Evolutionary conservation across 1,140 invertebrate genomes (phyloP).

Genomic region (Paracyclopina nana): DNA sequence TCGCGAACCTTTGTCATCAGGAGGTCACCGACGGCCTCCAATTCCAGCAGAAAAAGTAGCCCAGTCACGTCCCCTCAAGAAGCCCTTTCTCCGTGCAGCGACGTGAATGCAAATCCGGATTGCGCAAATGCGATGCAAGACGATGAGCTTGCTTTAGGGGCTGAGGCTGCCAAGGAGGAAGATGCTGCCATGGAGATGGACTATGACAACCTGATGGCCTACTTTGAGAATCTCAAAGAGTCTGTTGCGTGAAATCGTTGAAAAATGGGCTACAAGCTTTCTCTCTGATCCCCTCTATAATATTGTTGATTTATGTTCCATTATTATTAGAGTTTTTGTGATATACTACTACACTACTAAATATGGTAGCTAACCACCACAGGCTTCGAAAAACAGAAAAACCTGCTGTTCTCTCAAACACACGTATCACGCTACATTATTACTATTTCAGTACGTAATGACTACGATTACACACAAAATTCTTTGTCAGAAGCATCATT

Average conservation of each 20-base stretch:
- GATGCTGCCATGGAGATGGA: constrained; percentile 47
- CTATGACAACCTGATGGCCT: constrained; percentile 89
- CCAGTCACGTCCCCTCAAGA: background rate
- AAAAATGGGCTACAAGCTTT: background rate
- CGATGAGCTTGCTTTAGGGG: background rate
- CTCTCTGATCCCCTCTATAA: no score
- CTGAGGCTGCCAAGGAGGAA: background rate
- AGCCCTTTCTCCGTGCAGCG: background rate
- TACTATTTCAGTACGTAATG: no score
- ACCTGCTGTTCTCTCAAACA: no score
- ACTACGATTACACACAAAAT: no score
- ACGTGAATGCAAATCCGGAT: background rate
- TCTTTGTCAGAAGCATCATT: no score
- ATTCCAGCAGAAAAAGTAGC: background rate
- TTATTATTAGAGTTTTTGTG: no score
- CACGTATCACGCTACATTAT: no score
- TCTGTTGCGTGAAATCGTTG: constrained; percentile 32
- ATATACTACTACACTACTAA: no score
- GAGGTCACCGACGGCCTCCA: background rate
- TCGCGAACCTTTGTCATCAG: background rate
- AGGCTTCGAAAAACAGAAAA: no score
- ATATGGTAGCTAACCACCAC: no score
- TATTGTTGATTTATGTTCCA: no score
- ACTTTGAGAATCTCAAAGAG: constrained; percentile 90
- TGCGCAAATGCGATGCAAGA: background rate